Evolutionary conservation across 2,113 vertebrate species (phyloP), one percentile per base, ranked within the genome.

Genomic region (Sturnira hondurensis): DNA sequence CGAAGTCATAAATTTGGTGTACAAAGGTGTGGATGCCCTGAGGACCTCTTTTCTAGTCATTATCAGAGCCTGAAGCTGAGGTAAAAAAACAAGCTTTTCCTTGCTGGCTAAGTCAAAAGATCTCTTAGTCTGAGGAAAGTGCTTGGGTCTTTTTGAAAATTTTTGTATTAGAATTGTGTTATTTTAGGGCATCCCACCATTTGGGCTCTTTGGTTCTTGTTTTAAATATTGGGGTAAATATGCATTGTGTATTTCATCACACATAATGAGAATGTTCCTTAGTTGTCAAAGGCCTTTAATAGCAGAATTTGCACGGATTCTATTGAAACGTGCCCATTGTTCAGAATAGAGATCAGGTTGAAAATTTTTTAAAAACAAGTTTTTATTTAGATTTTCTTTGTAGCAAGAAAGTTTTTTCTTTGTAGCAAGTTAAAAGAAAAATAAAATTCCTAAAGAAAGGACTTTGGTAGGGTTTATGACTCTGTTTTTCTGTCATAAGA

Each of bases 231-330:
- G 67, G 36, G 16, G 3, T 92, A 92, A 86, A 68, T 94, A 83
- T 36, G n/a, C 92, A 26, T 92, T 89, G 77, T 89, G 9, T 94
- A 76, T 96, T 93, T 97, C n/a, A 96, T 95, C 41, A 94, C 74
- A 33, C 56, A 68, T 68, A 80, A 15, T 94, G 26, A 81, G 8
- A 31, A 45, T 94, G 41, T 92, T 95, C 24, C n/a, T 91, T 96
- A 94, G 22, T 50, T 65, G 7, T 89, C 45, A 65, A 87, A 54
- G 33, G 28, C 19, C 82, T 88, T 94, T 68, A 90, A 16, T 81
- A 92, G 43, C 28, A 95, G 71, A 88, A 87, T 33, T 85, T 91
- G 56, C 45, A 68, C 95, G 77, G 47, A 82, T 90, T 17, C n/a
- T 89, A 31, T 56, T 83, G 68, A 94, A 94, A 90, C 71, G 7